Conservation (phyloP, 2,113 vertebrate species). For the Lepisosteus oculatus region DNA sequence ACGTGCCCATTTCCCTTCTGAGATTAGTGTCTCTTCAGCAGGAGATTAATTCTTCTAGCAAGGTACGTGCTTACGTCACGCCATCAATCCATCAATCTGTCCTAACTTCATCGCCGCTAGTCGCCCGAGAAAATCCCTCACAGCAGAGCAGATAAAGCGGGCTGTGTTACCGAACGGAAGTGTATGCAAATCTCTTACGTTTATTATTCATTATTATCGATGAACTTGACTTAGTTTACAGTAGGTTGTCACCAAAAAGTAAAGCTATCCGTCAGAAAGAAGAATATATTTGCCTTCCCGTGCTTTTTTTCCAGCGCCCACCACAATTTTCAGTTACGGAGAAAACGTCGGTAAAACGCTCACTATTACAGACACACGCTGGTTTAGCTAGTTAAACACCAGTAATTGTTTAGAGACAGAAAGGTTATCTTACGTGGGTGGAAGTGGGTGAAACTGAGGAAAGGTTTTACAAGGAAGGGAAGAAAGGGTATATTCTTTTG, state of each 20-base stretch:
- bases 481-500: neutral
- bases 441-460: slow-evolving; percentile 8
- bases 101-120: slow-evolving; percentile 33
- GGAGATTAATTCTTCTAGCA: slow-evolving; percentile 60
- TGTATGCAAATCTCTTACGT: too few relatives aligned
- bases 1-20: slow-evolving; percentile 48
- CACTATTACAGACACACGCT: too few relatives aligned
- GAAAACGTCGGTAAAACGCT: too few relatives aligned
- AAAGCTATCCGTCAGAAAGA: too few relatives aligned
- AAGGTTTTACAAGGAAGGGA: neutral
- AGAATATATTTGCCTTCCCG: too few relatives aligned
- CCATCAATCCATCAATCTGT: slow-evolving; percentile 57
- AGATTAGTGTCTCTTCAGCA: slow-evolving; percentile 62
- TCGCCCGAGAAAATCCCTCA: slow-evolving; percentile 10
- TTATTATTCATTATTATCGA: too few relatives aligned
- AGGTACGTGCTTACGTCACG: slow-evolving; percentile 65
- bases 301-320: too few relatives aligned
- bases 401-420: neutral
- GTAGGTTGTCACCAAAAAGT: too few relatives aligned
- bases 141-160: neutral
- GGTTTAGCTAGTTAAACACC: too few relatives aligned
- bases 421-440: slow-evolving; percentile 20
- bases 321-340: too few relatives aligned
- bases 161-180: too few relatives aligned
- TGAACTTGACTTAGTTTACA: too few relatives aligned